Evolutionary conservation across 2,113 vertebrate genomes (phyloP).

Genomic region (Phocoena sinus): DNA sequence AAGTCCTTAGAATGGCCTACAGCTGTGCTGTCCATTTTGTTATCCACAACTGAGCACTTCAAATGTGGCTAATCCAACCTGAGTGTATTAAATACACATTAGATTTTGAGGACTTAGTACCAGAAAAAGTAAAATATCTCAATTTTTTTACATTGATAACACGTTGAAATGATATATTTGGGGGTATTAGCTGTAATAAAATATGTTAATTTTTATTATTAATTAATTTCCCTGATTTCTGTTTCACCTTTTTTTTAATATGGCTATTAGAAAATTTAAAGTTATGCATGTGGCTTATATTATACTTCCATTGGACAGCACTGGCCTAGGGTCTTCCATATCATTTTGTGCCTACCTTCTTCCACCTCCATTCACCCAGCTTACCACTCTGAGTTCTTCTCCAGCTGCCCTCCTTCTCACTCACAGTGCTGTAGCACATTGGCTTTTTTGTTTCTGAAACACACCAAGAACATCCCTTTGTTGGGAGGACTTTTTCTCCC

Average conservation of each 20-base stretch:
- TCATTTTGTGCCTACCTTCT: neutral
- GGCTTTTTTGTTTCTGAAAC: neutral
- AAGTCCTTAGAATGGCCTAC: neutral
- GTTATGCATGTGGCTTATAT: neutral
- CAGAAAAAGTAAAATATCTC: neutral
- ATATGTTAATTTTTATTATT: neutral
- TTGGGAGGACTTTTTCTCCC: neutral
- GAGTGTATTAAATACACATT: neutral
- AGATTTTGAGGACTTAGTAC: neutral
- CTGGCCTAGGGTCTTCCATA: neutral
- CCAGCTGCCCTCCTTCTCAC: neutral
- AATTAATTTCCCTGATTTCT: neutral
- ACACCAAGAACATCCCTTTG: neutral
- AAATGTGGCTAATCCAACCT: neutral
- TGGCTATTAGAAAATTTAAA: neutral
- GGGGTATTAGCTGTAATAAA: neutral
- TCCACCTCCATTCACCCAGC: neutral
- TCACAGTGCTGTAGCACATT: neutral
- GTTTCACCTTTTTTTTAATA: neutral
- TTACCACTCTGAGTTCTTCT: neutral
- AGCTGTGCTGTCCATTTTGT: neutral
- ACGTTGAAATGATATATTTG: neutral
- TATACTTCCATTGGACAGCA: neutral
- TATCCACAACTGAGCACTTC: neutral
- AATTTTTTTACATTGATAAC: neutral